Evolutionary conservation across 2,888 invertebrate genomes (phyloP).

Genomic region (Xylophagus ater): DNA sequence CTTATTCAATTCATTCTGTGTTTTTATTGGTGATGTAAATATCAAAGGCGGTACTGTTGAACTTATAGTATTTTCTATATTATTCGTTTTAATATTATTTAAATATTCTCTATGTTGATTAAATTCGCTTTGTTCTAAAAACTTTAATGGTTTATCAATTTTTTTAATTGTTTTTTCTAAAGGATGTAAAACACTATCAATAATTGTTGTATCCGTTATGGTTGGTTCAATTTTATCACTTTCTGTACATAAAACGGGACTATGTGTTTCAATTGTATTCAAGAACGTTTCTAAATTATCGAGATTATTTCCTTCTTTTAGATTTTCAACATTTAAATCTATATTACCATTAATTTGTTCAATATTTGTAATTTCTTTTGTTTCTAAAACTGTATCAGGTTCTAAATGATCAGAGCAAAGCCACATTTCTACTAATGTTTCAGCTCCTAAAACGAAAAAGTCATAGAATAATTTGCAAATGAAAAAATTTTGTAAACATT

Average conservation of each 20-base stretch:
- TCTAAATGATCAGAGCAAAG: slow-evolving; percentile 40
- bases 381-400: neutral
- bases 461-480: neutral
- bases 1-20: neutral
- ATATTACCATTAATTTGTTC: neutral
- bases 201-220: neutral
- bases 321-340: neutral
- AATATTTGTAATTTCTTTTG: neutral
- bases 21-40: neutral
- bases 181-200: neutral
- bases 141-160: too few relatives aligned
- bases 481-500: neutral
- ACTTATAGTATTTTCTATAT: too few relatives aligned
- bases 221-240: slow-evolving; percentile 38
- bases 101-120: too few relatives aligned
- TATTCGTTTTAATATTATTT: too few relatives aligned
- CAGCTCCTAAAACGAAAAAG: slow-evolving; percentile 50
- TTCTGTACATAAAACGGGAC: slow-evolving; percentile 26
- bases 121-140: too few relatives aligned
- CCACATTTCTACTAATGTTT: slow-evolving; percentile 68
- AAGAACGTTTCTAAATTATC: slow-evolving; percentile 32
- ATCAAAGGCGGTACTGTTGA: too few relatives aligned
- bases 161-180: too few relatives aligned
- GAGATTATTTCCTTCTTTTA: slow-evolving; percentile 18
- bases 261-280: slow-evolving; percentile 26